A percentile compares a stretch with the other conserved stretches of the same genome.
Evolutionary conservation across 2,888 invertebrate species (phyloP).

Genomic region (Tromatobia lineatoria): DNA sequence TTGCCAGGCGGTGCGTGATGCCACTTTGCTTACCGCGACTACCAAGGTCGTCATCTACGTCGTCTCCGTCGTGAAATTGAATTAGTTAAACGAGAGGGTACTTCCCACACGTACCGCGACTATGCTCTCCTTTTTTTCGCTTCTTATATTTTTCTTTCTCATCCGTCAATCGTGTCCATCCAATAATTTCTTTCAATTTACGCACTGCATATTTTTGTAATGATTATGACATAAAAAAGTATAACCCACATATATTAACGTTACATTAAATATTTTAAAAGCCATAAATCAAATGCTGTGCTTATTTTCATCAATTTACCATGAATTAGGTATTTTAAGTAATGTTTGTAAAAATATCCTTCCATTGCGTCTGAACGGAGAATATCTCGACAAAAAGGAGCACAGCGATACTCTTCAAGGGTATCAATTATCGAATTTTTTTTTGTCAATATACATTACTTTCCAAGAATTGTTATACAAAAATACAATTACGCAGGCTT

Average conservation of each 20-base stretch:
- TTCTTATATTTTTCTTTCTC: conserved; percentile 7
- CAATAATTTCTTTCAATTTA: not conserved
- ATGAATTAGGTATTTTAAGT: not conserved
- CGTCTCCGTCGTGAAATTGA: conserved; percentile 59
- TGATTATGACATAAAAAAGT: too few species aligned
- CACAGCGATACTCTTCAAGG: not conserved
- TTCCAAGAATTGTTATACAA: not conserved
- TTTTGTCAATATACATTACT: too few species aligned
- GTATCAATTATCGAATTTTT: too few species aligned
- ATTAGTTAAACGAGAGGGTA: conserved; percentile 62
- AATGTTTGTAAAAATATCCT: not conserved
- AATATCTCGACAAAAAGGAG: not conserved
- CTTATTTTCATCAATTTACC: not conserved
- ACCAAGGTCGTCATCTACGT: conserved; percentile 59
- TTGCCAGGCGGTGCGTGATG: conserved; percentile 58
- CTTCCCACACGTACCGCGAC: conserved; percentile 58
- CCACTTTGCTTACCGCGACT: conserved; percentile 61
- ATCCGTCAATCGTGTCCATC: not conserved
- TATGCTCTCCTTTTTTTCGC: conserved; percentile 42
- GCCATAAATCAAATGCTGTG: not conserved
- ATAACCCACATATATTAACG: too few species aligned
- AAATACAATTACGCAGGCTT: conserved; percentile 3
- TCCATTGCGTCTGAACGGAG: not conserved
- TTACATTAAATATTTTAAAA: not conserved
- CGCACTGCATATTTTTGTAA: not conserved